These are phyloP conservation scores for Choloepus didactylus DNA, from an alignment of 2,797 vertebrate species.

Conservation along the genomic window DNA sequence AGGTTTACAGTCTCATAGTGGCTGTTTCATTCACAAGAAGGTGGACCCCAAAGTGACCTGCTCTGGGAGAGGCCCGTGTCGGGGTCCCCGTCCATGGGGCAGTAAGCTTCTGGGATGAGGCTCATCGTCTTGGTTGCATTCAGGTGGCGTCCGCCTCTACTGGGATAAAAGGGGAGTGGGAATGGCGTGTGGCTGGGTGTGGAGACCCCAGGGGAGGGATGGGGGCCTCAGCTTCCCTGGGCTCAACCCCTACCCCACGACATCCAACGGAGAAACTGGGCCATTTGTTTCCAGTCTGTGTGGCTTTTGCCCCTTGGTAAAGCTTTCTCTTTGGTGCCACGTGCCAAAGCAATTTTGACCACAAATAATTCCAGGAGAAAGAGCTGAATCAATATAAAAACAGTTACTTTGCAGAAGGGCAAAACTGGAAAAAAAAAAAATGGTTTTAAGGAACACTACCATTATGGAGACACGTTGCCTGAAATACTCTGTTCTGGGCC, in stretches of 20 bases:
- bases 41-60: background rate
- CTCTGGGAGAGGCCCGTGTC: too few relatives aligned
- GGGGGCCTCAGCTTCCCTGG: background rate
- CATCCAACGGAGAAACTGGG: fast-evolving
- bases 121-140: background rate
- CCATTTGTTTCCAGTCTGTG: fast-evolving
- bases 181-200: fast-evolving
- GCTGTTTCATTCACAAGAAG: too few relatives aligned
- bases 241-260: fast-evolving
- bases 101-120: too few relatives aligned
- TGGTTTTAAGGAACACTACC: background rate
- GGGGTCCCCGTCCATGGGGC: background rate
- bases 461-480: constrained; percentile 69
- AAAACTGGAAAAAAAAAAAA: constrained; percentile 59
- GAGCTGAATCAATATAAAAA: constrained; percentile 22
- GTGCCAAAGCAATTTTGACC: background rate
- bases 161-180: fast-evolving
- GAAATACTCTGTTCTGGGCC: constrained; percentile 67
- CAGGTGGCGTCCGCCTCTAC: background rate
- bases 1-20: background rate
- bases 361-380: background rate
- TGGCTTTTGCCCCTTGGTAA: background rate
- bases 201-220: background rate
- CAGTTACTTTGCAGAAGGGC: constrained; percentile 69
- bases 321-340: fast-evolving